Base-by-base conservation (phyloP, 2,797 vertebrate species). In the Valencia hispanica region DNA sequence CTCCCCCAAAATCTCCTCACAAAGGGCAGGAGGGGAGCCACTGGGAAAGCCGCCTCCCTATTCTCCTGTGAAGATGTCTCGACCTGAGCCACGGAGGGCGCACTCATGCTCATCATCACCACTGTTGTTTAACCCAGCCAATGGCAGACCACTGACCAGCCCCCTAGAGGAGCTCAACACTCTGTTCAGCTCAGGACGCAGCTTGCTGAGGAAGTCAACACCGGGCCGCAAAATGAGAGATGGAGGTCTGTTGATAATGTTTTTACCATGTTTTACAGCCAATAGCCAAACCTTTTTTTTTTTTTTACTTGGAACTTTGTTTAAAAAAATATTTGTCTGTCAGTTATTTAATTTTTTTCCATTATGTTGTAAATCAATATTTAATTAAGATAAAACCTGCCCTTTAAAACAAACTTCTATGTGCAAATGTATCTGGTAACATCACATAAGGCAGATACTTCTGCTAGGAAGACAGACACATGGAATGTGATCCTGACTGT, bases 151-250 rank as follows among this genome's bases (percentile, higher is more conserved):
- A 0, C 92, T 98, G 53, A 96, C 96, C 92, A 99, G 98, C 89
- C 98, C 98, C 0, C 95, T 99, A 78, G 98, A 99, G 72, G 98
- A 99, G 90, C 96, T 99, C 84, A 96, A 96, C 82, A 98, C 96
- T 8, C 93, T 99, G 77, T 98, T 99, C 93, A 99, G 92, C 93
- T 98, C 97, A 25, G 98, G 98, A 53, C 94, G 96, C 84, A 97
- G 95, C 57, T 93, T 98, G 75, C 95, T 99, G 32, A 96, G 97
- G 78, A 98, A 96, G 90, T 97, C 98, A 18, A 95, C 96, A 3
- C 96, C 95, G 0, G 97, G 97, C n/a, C 95, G 97, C 61, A 98
- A 95, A 87, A 97, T 97, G 90, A 94, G 97, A 86, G 97, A 99
- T 51, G 95, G 94, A 48, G 96, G 96, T 96, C 89, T 94, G 86